Evolutionary conservation across 2,113 vertebrate genomes (phyloP).

Genomic region (Tenrec ecaudatus): DNA sequence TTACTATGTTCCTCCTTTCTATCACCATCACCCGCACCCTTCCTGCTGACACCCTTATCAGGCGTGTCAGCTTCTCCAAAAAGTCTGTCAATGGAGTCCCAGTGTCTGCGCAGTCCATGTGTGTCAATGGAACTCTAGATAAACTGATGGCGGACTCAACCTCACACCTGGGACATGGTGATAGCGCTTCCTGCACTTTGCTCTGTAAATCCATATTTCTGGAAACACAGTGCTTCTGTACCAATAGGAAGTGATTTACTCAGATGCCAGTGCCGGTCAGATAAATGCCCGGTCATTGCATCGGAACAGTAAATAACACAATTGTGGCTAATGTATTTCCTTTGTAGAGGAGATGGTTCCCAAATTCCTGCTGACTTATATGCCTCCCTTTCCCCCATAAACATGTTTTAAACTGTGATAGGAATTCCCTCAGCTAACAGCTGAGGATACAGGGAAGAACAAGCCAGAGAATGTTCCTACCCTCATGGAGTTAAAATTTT

Average conservation of each 20-base stretch:
- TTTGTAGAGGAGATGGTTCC: too few species aligned
- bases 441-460: background rate
- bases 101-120: too few species aligned
- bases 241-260: background rate
- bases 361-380: too few species aligned
- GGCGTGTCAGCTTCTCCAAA: too few species aligned
- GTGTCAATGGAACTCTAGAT: background rate
- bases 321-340: too few species aligned
- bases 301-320: background rate
- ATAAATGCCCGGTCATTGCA: background rate
- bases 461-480: background rate
- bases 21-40: too few species aligned
- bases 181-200: background rate
- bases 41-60: too few species aligned
- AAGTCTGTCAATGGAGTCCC: too few species aligned
- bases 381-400: too few species aligned
- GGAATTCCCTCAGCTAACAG: background rate
- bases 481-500: background rate
- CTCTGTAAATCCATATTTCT: background rate
- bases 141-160: background rate
- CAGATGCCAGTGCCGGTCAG: slow-evolving; percentile 4
- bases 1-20: background rate
- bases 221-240: background rate
- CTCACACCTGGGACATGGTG: background rate
- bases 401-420: background rate